A percentile compares a stretch with the other conserved stretches of the same genome.
These are phyloP conservation scores for Mormoops blainvillei DNA, from an alignment of 2,113 vertebrate genomes.

Conservation along the genomic window DNA sequence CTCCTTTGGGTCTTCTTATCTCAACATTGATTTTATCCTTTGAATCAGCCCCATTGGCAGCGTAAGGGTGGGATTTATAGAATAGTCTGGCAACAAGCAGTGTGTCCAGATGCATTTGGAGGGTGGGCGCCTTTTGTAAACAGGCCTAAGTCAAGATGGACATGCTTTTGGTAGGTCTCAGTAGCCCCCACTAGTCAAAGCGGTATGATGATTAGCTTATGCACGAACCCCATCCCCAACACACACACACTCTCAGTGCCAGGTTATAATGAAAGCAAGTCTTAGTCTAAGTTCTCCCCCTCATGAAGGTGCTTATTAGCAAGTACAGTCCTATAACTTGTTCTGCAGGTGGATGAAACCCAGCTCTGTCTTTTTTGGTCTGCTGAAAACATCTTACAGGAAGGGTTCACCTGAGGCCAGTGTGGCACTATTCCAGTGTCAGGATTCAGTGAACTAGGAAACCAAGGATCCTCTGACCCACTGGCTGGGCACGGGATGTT, in stretches of 20 bases:
- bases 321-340: neutral
- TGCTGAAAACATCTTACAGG: neutral
- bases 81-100: neutral
- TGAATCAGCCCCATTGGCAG: neutral
- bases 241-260: neutral
- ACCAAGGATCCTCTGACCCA: neutral
- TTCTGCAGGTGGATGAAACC: neutral
- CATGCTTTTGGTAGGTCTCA: neutral
- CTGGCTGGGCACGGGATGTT: neutral
- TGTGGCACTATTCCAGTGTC: neutral
- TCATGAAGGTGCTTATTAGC: neutral
- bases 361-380: neutral
- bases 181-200: neutral
- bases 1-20: neutral
- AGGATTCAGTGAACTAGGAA: neutral
- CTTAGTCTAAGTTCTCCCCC: neutral
- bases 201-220: neutral
- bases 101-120: neutral
- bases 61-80: neutral
- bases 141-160: neutral
- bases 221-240: rapidly evolving
- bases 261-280: neutral
- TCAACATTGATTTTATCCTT: neutral
- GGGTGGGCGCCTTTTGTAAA: neutral
- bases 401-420: neutral